These are phyloP conservation scores for Cynoglossus semilaevis DNA, from an alignment of 2,113 vertebrate species.

Conservation along the genomic window DNA sequence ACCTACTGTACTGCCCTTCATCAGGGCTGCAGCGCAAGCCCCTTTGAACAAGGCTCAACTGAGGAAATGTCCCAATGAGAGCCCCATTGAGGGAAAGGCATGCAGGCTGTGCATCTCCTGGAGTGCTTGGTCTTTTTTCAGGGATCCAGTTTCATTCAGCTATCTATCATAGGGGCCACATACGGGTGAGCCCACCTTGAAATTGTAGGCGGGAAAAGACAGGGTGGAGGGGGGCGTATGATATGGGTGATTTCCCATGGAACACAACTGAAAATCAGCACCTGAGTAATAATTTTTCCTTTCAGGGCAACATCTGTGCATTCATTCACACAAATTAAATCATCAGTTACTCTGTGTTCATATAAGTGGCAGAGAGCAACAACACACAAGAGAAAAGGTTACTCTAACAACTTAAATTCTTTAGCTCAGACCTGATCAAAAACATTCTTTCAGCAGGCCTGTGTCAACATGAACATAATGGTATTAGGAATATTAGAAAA, in stretches of 20 bases:
- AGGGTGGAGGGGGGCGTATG: conserved; percentile 2
- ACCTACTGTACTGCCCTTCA: conserved; percentile 69
- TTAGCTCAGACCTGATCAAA: no score
- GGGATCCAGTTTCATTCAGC: conserved; percentile 66
- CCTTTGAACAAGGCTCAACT: conserved; percentile 53
- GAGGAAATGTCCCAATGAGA: conserved; percentile 63
- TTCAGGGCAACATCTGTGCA: conserved; percentile 13
- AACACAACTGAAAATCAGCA: conserved; percentile 25
- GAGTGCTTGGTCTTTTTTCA: conserved; percentile 47
- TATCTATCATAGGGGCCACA: conserved; percentile 56
- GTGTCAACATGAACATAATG: no score
- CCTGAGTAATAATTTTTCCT: conserved; percentile 5
- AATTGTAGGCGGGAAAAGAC: conserved; percentile 10
- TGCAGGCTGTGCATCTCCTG: conserved; percentile 57
- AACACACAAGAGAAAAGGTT: not conserved
- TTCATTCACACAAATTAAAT: conserved; percentile 18
- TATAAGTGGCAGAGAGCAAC: not conserved
- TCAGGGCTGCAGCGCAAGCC: conserved; percentile 61
- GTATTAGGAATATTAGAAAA: no score
- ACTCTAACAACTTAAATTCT: no score
- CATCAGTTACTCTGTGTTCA: conserved; percentile 4
- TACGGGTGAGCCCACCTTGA: conserved; percentile 32
- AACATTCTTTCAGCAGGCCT: no score
- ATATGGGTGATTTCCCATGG: conserved; percentile 32
- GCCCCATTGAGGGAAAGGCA: conserved; percentile 63